Conservation (phyloP, 2,888 invertebrate genomes). For the Mimas tiliae region DNA sequence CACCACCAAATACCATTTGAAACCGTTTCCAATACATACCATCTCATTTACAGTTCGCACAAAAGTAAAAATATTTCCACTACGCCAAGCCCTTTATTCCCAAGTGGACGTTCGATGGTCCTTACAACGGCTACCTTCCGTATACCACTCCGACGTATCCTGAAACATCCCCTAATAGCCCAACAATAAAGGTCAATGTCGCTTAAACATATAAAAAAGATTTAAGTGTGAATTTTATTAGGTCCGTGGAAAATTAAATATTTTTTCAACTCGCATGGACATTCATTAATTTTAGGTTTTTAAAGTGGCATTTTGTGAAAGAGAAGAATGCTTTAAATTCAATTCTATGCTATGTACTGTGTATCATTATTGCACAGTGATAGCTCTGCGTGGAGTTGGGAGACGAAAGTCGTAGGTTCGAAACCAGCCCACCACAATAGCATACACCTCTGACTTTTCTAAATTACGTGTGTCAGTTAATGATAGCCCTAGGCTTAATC, state of each 20-base stretch:
- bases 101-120: constrained; percentile 14
- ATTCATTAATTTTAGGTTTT: constrained; percentile 17
- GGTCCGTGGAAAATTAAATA: constrained; percentile 6
- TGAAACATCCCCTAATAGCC: background rate
- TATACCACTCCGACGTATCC: background rate
- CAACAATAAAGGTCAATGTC: constrained; percentile 5
- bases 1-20: background rate
- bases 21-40: background rate
- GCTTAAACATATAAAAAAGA: constrained; percentile 1
- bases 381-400: too few species aligned
- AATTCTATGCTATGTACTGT: too few species aligned
- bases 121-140: background rate
- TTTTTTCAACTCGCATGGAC: constrained; percentile 10
- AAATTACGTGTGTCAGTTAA: too few species aligned
- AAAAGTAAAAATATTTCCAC: constrained; percentile 19
- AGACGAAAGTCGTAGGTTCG: too few species aligned
- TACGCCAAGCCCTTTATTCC: constrained; percentile 16
- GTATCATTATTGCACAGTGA: too few species aligned
- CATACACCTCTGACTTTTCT: too few species aligned
- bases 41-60: background rate
- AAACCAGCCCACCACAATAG: too few species aligned
- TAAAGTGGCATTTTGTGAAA: background rate
- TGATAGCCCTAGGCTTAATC: too few species aligned
- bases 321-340: background rate
- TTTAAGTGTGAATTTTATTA: constrained; percentile 11